phyloP scores from a whole-genome alignment of 2,888 invertebrate species.

The Hirtodrosophila alboralis region DNA sequence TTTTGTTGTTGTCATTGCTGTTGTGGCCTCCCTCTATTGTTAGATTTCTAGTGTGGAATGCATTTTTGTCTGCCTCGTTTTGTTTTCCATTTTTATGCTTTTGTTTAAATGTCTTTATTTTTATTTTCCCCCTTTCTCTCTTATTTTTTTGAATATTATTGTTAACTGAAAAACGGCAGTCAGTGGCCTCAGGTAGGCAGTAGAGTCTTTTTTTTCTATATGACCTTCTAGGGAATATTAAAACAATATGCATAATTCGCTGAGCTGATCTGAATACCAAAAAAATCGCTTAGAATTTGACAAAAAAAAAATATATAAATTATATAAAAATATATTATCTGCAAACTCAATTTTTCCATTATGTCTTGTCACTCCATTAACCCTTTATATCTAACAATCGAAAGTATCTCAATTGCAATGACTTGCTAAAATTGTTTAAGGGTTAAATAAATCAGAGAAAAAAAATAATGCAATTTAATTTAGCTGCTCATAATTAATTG shows the following conservation, averaged over 20 bases:
- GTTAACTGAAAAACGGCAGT: conserved; percentile 48
- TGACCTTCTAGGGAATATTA: conserved; percentile 34
- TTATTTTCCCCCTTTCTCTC: conserved; percentile 1
- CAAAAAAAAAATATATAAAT: conserved; percentile 13
- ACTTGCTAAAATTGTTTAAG: no score
- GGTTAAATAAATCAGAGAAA: no score
- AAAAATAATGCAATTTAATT: no score
- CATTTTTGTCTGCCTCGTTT: conserved; percentile 44
- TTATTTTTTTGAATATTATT: conserved; percentile 36
- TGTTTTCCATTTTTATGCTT: conserved; percentile 44
- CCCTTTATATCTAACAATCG: no score
- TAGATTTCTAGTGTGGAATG: conserved; percentile 41
- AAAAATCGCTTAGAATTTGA: conserved; percentile 52
- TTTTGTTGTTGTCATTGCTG: no score
- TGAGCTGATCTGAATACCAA: conserved; percentile 23
- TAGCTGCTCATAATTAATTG: no score
- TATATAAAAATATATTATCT: conserved; percentile 10
- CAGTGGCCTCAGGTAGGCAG: conserved; percentile 42
- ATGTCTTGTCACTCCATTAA: no score
- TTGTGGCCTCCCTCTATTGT: conserved; percentile 42
- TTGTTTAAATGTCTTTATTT: conserved; percentile 36
- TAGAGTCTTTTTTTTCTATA: conserved; percentile 15
- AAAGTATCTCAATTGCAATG: no score
- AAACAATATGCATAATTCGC: conserved; percentile 23
- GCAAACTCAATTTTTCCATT: no score